Conservation (phyloP, 2,113 vertebrate genomes). For the Ancistrus triradiatus region DNA sequence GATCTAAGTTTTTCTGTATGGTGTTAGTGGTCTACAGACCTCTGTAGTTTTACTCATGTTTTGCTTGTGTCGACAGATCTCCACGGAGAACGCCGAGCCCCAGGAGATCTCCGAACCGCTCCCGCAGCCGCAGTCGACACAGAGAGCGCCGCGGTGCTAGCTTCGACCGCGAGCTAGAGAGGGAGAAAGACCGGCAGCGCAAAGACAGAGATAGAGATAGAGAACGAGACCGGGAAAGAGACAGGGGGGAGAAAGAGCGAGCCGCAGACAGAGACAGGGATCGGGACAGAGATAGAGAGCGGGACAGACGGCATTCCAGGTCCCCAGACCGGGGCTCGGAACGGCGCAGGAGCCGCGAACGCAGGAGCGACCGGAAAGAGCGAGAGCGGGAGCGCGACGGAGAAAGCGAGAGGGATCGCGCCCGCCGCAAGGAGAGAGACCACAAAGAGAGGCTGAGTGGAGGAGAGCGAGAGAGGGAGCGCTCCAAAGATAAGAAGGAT, state of each 20-base stretch:
- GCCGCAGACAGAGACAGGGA: slow-evolving; percentile 29
- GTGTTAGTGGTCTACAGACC: too few relatives aligned
- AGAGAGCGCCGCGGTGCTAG: slow-evolving; percentile 84
- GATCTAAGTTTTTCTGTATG: too few relatives aligned
- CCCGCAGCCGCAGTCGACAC: slow-evolving; percentile 91
- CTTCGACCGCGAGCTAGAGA: slow-evolving; percentile 91
- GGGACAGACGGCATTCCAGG: slow-evolving; percentile 65
- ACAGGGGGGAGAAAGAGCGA: slow-evolving; percentile 23
- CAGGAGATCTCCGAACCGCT: slow-evolving; percentile 85
- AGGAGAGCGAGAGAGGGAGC: slow-evolving; percentile 74
- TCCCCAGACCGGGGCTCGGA: slow-evolving; percentile 73
- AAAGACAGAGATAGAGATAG: slow-evolving; percentile 80
- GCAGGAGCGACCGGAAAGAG: slow-evolving; percentile 61
- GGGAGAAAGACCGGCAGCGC: slow-evolving; percentile 90
- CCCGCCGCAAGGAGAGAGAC: slow-evolving; percentile 83
- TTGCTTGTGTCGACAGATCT: slow-evolving; percentile 66
- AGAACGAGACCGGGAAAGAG: slow-evolving; percentile 34
- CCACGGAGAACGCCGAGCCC: slow-evolving; percentile 87
- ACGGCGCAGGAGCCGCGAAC: slow-evolving; percentile 68
- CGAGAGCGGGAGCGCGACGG: slow-evolving; percentile 79
- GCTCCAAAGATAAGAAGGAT: slow-evolving; percentile 78
- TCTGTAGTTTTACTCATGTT: too few relatives aligned
- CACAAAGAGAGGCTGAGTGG: slow-evolving; percentile 82
- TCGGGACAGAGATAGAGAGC: slow-evolving; percentile 29
- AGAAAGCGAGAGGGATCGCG: slow-evolving; percentile 84